Evolutionary conservation across 1,140 invertebrate genomes (phyloP).

Genomic region (Aphelenchoides fujianensis): DNA sequence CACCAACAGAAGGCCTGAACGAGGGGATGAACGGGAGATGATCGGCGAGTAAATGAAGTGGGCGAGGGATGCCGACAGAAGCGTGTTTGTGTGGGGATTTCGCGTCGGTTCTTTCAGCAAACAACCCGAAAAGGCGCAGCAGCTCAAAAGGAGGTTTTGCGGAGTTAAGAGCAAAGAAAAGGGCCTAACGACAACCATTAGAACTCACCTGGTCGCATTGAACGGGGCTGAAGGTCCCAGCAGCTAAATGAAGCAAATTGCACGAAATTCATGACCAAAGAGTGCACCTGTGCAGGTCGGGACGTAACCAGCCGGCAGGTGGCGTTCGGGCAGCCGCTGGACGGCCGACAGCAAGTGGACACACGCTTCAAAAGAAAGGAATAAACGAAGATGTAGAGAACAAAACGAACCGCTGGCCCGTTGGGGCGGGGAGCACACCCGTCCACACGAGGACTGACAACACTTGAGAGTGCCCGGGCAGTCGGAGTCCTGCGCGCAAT

Average conservation of each 20-base stretch:
- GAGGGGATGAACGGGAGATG: too few relatives aligned
- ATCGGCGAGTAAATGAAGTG: too few relatives aligned
- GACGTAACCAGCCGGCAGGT: slow-evolving; percentile 44
- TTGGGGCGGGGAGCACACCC: slow-evolving; percentile 40
- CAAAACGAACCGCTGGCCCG: slow-evolving; percentile 32
- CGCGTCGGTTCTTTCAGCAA: too few relatives aligned
- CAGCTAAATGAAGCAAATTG: too few relatives aligned
- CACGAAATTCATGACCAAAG: too few relatives aligned
- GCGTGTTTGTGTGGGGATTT: too few relatives aligned
- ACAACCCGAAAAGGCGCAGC: too few relatives aligned
- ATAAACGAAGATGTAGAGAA: slow-evolving; percentile 1
- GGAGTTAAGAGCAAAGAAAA: too few relatives aligned
- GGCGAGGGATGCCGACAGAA: too few relatives aligned
- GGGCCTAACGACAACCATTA: too few relatives aligned
- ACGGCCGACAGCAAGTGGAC: slow-evolving; percentile 48
- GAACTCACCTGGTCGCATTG: slow-evolving; percentile 45
- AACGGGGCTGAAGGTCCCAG: slow-evolving; percentile 36
- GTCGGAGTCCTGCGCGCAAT: slow-evolving; percentile 37
- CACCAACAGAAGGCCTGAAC: slow-evolving; percentile 53
- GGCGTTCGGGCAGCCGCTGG: slow-evolving; percentile 38
- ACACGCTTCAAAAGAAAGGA: slow-evolving; percentile 39
- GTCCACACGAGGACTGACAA: slow-evolving; percentile 39
- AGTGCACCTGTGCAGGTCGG: too few relatives aligned
- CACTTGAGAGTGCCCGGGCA: slow-evolving; percentile 44
- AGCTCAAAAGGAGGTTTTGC: too few relatives aligned